Conservation (phyloP, 2,113 vertebrate genomes). For the Nannobrachium achirus region DNA sequence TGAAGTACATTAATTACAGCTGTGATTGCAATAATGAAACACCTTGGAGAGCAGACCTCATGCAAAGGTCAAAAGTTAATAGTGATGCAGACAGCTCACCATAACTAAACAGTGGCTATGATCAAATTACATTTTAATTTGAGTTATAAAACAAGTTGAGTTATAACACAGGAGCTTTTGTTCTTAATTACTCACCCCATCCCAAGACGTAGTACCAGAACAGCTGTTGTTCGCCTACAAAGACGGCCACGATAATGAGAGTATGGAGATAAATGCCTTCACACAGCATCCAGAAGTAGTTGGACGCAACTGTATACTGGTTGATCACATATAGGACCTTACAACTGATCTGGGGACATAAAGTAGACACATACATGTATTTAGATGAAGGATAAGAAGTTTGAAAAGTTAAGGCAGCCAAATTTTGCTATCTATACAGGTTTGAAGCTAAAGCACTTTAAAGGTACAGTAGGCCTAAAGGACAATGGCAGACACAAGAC, state of each 20-base stretch:
- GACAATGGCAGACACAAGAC: background rate
- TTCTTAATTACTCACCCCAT: constrained; percentile 77
- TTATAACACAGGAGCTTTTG: too few species aligned
- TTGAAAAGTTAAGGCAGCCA: too few species aligned
- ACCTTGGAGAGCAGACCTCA: too few species aligned
- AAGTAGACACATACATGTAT: background rate
- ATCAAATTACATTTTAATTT: too few species aligned
- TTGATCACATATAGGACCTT: constrained; percentile 75
- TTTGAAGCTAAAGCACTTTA: background rate
- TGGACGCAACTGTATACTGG: constrained; percentile 72
- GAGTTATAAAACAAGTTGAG: too few species aligned
- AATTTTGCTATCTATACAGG: too few species aligned
- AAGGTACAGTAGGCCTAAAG: background rate
- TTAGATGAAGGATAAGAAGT: background rate
- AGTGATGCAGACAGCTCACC: background rate
- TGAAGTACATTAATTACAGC: too few species aligned
- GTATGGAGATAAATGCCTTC: constrained; percentile 86
- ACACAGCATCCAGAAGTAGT: constrained; percentile 86
- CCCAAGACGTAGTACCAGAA: constrained; percentile 83
- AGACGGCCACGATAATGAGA: constrained; percentile 84
- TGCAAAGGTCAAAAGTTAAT: background rate
- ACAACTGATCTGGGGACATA: constrained; percentile 73
- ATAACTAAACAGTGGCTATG: too few species aligned
- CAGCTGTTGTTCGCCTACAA: constrained; percentile 82
- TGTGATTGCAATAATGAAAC: too few species aligned